These are phyloP conservation scores for Trematomus loennbergii DNA, from an alignment of 2,113 vertebrate genomes.

Conservation along the genomic window DNA sequence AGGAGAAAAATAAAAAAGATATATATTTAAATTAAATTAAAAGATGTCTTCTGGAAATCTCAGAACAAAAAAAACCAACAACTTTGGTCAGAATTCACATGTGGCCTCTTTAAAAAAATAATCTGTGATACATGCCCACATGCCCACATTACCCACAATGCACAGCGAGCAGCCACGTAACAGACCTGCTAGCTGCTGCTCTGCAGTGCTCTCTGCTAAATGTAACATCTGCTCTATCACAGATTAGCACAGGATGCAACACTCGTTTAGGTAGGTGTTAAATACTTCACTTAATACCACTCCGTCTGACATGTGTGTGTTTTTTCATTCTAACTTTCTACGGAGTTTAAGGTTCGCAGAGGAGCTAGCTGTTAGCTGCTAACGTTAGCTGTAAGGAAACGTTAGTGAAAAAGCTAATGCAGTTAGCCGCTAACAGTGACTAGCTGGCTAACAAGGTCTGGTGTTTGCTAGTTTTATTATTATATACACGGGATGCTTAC, in stretches of 20 bases:
- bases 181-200: neutral
- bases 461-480: neutral
- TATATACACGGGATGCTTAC: too few relatives aligned
- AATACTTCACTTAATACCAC: neutral
- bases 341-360: too few relatives aligned
- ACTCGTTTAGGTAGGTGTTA: slow-evolving; percentile 16
- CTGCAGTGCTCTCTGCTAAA: neutral
- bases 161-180: slow-evolving; percentile 75
- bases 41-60: too few relatives aligned
- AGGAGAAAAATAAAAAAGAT: too few relatives aligned
- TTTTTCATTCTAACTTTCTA: too few relatives aligned
- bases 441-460: neutral
- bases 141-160: too few relatives aligned
- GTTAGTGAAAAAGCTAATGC: slow-evolving; percentile 1
- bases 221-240: neutral
- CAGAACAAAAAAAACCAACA: too few relatives aligned
- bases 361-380: slow-evolving; percentile 29
- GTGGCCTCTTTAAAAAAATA: too few relatives aligned
- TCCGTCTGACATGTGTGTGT: too few relatives aligned
- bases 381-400: slow-evolving; percentile 9
- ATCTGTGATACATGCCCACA: too few relatives aligned
- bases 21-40: too few relatives aligned
- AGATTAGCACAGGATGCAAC: slow-evolving; percentile 42
- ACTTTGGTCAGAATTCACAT: too few relatives aligned
- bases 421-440: slow-evolving; percentile 32